phyloP scores from a whole-genome alignment of 2,888 invertebrate species.

The Synanthedon tipuliformis region DNA sequence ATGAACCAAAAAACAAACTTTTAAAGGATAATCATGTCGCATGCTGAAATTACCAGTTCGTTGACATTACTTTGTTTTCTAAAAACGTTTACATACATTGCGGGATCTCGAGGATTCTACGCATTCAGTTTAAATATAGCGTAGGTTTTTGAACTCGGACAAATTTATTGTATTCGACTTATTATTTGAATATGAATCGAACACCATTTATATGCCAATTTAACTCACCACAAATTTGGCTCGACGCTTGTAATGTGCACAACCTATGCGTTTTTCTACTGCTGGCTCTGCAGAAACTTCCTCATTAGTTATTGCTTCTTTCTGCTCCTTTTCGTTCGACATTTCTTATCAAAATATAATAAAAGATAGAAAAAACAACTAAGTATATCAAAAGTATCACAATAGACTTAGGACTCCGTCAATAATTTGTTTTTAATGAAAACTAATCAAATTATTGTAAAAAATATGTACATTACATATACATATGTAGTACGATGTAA shows the following conservation, averaged over 20 bases:
- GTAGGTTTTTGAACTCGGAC: slow-evolving; percentile 21
- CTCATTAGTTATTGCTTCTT: slow-evolving; percentile 20
- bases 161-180: not conserved
- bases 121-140: slow-evolving; percentile 44
- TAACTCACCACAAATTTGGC: slow-evolving; percentile 86
- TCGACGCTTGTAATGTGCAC: slow-evolving; percentile 85
- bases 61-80: slow-evolving; percentile 45
- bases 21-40: too few species aligned
- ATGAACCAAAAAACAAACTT: too few species aligned
- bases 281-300: slow-evolving; percentile 23
- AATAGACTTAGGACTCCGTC: not conserved
- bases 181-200: not conserved
- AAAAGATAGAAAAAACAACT: not conserved
- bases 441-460: too few species aligned
- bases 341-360: slow-evolving; percentile 20
- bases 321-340: slow-evolving; percentile 31
- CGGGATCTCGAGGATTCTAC: slow-evolving; percentile 22
- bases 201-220: not conserved
- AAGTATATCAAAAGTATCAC: not conserved
- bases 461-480: too few species aligned
- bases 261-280: slow-evolving; percentile 73
- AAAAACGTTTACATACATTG: slow-evolving; percentile 23
- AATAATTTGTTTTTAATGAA: too few species aligned
- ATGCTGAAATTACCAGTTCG: slow-evolving; percentile 19
- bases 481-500: too few species aligned